Base-by-base conservation (phyloP, 2,797 vertebrate genomes). In the Oreochromis mossambicus region DNA sequence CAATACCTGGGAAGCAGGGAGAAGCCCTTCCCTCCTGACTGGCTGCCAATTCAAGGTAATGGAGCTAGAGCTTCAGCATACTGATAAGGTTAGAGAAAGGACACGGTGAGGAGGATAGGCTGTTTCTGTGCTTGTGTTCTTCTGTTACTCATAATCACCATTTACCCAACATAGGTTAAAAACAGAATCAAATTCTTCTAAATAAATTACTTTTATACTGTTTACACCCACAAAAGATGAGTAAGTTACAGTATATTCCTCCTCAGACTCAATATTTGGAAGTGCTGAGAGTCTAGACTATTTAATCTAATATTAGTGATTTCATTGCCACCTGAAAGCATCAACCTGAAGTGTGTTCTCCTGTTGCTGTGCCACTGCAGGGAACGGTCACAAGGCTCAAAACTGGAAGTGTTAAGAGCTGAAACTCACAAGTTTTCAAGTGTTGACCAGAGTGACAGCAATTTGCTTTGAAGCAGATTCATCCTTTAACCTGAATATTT, bases 41-140 rank as follows among this genome's bases (percentile, higher is more conserved):
- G 73, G n/a, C 81, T 91, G 92, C 93, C 92, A 94, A 83, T 78
- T 86, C 75, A 77, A 85, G 83, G 79, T 92, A 86, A 90, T 89
- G 85, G 77, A 85, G 90, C 75, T 54, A 78, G 79, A 85, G 87
- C 12, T 78, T 82, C 80, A 52, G 88, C 90, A 92, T 91, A 81
- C 56, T 87, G 91, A 93, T 92, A 52, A 92, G 89, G 87, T 91
- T 81, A 82, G 6, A 78, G 75, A 90, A 41, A 90, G 90, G 90
- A 91, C 92, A 87, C 2, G 1, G 11, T 29, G 7, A 76, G 43
- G 36, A 76, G 34, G 61, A 73, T 19, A 52, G 54, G 56, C 68
- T 54, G 3, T 73, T 41, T 61, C 7, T 68, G 36, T 4, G n/a
- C 14, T 24, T 50, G 34, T 5, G 46, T 76, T 24, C 1, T 68